These are phyloP conservation scores for Panagrolaimus sp. DNA, from an alignment of 1,140 invertebrate species.

Conservation along the genomic window DNA sequence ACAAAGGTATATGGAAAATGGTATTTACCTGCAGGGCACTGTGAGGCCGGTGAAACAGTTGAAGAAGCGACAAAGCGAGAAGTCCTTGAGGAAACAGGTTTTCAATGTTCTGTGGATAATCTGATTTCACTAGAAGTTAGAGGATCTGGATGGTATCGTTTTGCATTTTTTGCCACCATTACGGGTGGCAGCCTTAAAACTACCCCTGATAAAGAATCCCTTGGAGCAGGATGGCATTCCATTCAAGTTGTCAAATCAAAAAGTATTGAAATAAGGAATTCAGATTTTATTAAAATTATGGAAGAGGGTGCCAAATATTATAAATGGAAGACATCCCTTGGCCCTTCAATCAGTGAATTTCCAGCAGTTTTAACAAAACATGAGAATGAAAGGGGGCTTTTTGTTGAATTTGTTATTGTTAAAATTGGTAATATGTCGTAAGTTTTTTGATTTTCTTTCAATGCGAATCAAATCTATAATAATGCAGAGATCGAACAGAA, in stretches of 20 bases:
- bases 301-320: slow-evolving; percentile 43
- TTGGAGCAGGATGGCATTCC: slow-evolving; percentile 18
- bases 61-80: slow-evolving; percentile 78
- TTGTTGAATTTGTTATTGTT: slow-evolving; percentile 57
- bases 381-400: slow-evolving; percentile 41
- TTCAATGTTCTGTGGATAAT: slow-evolving; percentile 75
- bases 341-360: slow-evolving; percentile 14
- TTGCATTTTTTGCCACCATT: slow-evolving; percentile 74
- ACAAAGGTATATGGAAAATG: slow-evolving; percentile 61
- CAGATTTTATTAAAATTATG: slow-evolving; percentile 44
- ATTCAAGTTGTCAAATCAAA: slow-evolving; percentile 19
- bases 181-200: slow-evolving; percentile 80
- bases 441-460: slow-evolving; percentile 9
- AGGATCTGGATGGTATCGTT: slow-evolving; percentile 75
- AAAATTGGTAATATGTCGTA: slow-evolving; percentile 28
- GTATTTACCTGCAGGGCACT: slow-evolving; percentile 86
- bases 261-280: slow-evolving; percentile 30
- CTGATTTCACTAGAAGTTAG: slow-evolving; percentile 75
- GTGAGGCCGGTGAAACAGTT: slow-evolving; percentile 82
- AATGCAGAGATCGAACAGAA: slow-evolving; percentile 44
- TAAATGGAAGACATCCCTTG: background rate
- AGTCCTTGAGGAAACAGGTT: slow-evolving; percentile 88
- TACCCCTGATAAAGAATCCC: slow-evolving; percentile 67
- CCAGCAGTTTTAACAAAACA: slow-evolving; percentile 30
- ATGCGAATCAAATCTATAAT: no score